Base-by-base conservation (phyloP, 2,113 vertebrate genomes). In the Zosterops hypoxanthus region DNA sequence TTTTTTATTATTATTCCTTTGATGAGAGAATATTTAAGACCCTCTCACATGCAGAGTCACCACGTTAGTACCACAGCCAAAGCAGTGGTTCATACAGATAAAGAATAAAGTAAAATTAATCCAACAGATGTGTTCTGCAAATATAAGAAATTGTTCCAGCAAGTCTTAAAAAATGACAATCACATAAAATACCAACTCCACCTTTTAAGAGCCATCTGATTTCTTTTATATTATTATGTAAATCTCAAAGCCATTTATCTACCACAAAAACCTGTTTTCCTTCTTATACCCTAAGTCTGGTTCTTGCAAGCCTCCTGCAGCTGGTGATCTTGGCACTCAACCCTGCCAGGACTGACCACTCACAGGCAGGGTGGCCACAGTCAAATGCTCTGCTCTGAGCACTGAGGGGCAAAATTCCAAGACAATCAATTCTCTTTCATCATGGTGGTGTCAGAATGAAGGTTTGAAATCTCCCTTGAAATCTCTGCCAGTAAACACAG, bases 11-110 rank as follows among this genome's bases (percentile, higher is more conserved):
- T 82, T 90, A 73, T 77, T 88, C 36, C 24, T 93, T 88, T 86
- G 89, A 93, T 70, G 91, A 92, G 76, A 88, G 86, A 97, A 70
- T 93, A 88, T 88, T 95, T 95, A 83, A 95, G 92, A 93, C 25
- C 22, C 57, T 80, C 90, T 93, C 94, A 95, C 76, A 91, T 85
- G 94, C 95, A 94, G 85, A 93, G 86, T 88, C 63, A 72, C 66
- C 47, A 52, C 28, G 66, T 88, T 81, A 83, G 82, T 36, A 86
- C 86, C 92, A 90, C 64, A 78, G 88, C 68, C 85, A 86, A 86
- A 88, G 55, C 79, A 70, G 76, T 83, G 82, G 71, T 55, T 93
- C 76, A 86, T 17, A 93, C 63, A 93, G 65, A 89, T 79, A 78
- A 90, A 69, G 85, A 81, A 72, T 72, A 57, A 93, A 90, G 47